phyloP scores from a whole-genome alignment of 2,888 invertebrate species.

The Calliopum simillimum region DNA sequence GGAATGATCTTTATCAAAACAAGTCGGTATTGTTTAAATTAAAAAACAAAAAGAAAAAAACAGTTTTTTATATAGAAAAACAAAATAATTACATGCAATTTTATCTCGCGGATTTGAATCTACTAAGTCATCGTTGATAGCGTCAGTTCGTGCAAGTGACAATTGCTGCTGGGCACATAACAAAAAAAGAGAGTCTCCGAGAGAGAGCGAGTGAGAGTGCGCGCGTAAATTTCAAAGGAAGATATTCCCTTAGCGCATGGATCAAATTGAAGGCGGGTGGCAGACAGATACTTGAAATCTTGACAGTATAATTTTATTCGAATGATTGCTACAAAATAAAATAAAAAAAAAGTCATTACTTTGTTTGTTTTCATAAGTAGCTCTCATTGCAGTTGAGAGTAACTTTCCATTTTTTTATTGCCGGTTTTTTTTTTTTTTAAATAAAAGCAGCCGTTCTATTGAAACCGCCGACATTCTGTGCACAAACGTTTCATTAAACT shows the following conservation, averaged over 20 bases:
- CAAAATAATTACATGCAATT: slow-evolving; percentile 19
- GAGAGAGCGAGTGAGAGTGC: neutral
- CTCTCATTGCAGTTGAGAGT: neutral
- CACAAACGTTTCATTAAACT: slow-evolving; percentile 1
- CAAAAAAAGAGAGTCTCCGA: neutral
- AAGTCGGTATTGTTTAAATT: neutral
- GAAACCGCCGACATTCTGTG: slow-evolving; percentile 18
- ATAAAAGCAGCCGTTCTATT: slow-evolving; percentile 34
- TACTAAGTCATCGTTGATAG: slow-evolving; percentile 10
- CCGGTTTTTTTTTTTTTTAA: slow-evolving; percentile 19
- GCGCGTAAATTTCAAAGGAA: neutral
- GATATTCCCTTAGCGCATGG: neutral
- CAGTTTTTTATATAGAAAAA: too few species aligned
- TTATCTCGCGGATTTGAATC: slow-evolving; percentile 8
- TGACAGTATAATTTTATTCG: neutral
- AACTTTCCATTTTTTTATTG: neutral
- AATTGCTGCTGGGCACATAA: neutral
- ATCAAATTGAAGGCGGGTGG: neutral
- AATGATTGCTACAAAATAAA: slow-evolving; percentile 1
- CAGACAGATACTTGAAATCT: neutral
- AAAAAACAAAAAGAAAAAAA: neutral
- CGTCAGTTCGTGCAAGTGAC: slow-evolving; percentile 8
- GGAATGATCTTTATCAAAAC: neutral
- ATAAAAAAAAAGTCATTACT: neutral
- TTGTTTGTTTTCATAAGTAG: neutral